phyloP scores from a whole-genome alignment of 2,888 invertebrate genomes.

The Sarcophaga rosellei region DNA sequence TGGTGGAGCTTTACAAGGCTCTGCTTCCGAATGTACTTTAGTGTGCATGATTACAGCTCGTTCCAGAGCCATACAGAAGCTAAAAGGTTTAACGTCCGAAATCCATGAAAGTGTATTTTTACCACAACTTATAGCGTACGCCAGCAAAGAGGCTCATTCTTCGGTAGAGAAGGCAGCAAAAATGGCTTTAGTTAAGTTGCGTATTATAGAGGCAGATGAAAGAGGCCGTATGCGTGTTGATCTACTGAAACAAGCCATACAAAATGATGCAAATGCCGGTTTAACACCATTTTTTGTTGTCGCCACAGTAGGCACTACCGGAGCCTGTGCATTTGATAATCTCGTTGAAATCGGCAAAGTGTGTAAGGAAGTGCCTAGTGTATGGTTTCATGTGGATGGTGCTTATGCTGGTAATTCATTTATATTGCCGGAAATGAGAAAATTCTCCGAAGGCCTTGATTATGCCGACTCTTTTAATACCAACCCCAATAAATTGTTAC shows the following conservation, averaged over 20 bases:
- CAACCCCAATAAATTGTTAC: conserved; percentile 93
- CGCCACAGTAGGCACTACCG: conserved; percentile 91
- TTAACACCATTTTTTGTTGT: conserved; percentile 92
- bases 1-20: conserved; percentile 91
- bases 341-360: conserved; percentile 89
- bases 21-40: conserved; percentile 91
- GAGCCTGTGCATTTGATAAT: conserved; percentile 92
- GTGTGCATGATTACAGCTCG: conserved; percentile 90
- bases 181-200: conserved; percentile 87
- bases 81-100: conserved; percentile 83
- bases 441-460: conserved; percentile 85
- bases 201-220: conserved; percentile 88
- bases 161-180: conserved; percentile 91
- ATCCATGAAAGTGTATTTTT: conserved; percentile 87
- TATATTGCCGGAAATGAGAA: conserved; percentile 91
- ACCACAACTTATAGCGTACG: conserved; percentile 89
- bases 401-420: conserved; percentile 94
- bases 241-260: conserved; percentile 84
- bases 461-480: conserved; percentile 93
- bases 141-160: conserved; percentile 88
- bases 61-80: conserved; percentile 85
- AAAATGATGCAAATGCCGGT: conserved; percentile 88
- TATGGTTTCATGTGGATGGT: conserved; percentile 95
- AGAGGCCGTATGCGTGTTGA: conserved; percentile 85
- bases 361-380: conserved; percentile 83